A percentile compares a stretch with the other conserved stretches of the same genome.
These are phyloP conservation scores for Pelosia muscerda DNA, from an alignment of 2,888 invertebrate genomes.

Conservation along the genomic window DNA sequence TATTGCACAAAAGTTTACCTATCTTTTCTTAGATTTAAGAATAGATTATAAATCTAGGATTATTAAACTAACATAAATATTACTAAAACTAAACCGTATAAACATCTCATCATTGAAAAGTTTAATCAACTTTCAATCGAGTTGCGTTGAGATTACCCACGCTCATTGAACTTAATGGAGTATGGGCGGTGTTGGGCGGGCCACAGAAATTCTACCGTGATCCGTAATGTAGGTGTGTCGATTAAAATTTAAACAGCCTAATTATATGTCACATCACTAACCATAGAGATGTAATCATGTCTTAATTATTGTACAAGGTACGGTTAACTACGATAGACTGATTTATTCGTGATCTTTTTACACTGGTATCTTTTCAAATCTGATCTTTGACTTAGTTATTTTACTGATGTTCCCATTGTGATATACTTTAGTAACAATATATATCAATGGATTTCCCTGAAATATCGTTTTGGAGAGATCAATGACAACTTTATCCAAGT, in stretches of 20 bases:
- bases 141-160: conserved; percentile 26
- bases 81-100: conserved; percentile 11
- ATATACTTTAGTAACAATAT: too few relatives aligned
- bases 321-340: not conserved
- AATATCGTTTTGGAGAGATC: not conserved
- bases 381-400: not conserved
- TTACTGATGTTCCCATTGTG: too few relatives aligned
- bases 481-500: not conserved
- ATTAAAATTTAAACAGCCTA: conserved; percentile 32
- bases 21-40: not conserved
- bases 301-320: conserved; percentile 31
- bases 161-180: conserved; percentile 32
- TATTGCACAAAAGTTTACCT: too few relatives aligned
- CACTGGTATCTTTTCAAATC: too few relatives aligned
- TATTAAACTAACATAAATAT: too few relatives aligned
- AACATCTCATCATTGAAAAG: conserved; percentile 24
- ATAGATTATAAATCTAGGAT: not conserved
- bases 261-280: conserved; percentile 36
- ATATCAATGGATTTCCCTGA: too few relatives aligned
- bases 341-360: too few relatives aligned
- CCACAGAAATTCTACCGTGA: conserved; percentile 8
- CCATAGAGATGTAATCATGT: conserved; percentile 27
- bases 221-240: conserved; percentile 29
- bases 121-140: conserved; percentile 42
- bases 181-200: conserved; percentile 18